A percentile compares a stretch with the other conserved stretches of the same genome.
Conservation (phyloP, 2,113 vertebrate genomes). For the Oplegnathus fasciatus region DNA sequence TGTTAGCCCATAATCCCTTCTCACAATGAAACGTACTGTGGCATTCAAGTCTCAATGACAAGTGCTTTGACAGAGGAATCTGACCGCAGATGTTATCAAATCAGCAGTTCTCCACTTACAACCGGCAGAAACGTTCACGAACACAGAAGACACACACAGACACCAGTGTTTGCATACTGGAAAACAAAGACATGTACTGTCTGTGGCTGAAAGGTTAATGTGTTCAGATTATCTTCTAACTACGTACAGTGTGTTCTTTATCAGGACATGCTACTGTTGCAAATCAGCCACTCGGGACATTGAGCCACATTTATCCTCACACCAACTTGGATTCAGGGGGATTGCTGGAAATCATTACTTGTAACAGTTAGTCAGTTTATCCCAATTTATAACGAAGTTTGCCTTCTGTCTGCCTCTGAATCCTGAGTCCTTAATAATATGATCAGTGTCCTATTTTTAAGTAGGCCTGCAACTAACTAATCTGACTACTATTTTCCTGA, state of each 20-base stretch:
- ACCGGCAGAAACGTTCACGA: slow-evolving; percentile 1
- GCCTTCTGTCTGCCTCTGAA: background rate
- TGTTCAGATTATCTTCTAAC: slow-evolving; percentile 18
- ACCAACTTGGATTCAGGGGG: background rate
- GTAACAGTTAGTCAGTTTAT: background rate
- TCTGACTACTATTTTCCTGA: no score
- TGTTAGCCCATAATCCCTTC: slow-evolving; percentile 73
- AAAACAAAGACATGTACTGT: slow-evolving; percentile 36
- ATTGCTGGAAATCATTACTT: background rate
- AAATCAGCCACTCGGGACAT: background rate
- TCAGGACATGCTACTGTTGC: background rate
- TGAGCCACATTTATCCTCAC: background rate
- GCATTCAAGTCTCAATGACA: slow-evolving; percentile 65
- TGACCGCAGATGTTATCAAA: slow-evolving; percentile 63
- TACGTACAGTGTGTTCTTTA: background rate
- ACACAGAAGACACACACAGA: slow-evolving; percentile 28
- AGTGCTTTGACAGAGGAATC: slow-evolving; percentile 75
- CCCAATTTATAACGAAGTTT: no score
- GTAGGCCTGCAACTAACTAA: no score
- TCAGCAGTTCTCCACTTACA: slow-evolving; percentile 64
- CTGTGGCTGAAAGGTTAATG: background rate
- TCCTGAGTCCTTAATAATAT: no score
- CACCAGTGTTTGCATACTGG: slow-evolving; percentile 13
- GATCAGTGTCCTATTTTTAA: no score
- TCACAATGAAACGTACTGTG: slow-evolving; percentile 66